These are phyloP conservation scores for Eospalax fontanierii DNA, from an alignment of 2,797 vertebrate species.

Conservation along the genomic window DNA sequence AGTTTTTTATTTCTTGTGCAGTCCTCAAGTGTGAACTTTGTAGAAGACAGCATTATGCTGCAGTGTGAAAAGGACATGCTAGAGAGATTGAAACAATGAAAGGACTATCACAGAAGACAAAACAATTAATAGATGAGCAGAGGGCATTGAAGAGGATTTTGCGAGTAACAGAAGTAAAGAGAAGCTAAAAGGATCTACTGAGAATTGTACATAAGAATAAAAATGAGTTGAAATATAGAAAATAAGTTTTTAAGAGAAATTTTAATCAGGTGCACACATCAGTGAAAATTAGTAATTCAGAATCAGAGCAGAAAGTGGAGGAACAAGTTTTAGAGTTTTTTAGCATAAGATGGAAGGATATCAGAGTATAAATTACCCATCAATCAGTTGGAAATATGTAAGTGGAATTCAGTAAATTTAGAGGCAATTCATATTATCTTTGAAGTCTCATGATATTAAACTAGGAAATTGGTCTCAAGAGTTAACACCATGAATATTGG, in stretches of 20 bases:
- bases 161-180: not conserved
- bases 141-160: not conserved
- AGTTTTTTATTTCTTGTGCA: not conserved
- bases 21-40: not conserved
- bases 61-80: not conserved
- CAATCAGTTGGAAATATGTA: not conserved
- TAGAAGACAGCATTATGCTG: not conserved
- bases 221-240: slow-evolving; percentile 4
- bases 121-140: slow-evolving; percentile 4
- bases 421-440: slow-evolving; percentile 43
- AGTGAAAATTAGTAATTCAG: not conserved
- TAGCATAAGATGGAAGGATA: slow-evolving; percentile 8
- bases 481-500: not conserved
- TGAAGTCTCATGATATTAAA: slow-evolving; percentile 27
- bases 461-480: slow-evolving; percentile 59
- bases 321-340: not conserved
- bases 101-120: not conserved
- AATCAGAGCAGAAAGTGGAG: not conserved
- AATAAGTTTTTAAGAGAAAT: not conserved
- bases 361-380: not conserved
- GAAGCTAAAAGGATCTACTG: not conserved
- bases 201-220: not conserved
- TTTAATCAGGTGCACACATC: not conserved
- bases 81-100: slow-evolving; percentile 27
- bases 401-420: slow-evolving; percentile 55